Evolutionary conservation across 2,113 vertebrate species (phyloP), one percentile per base, ranked within the genome.

Genomic region (Petroica traversi): DNA sequence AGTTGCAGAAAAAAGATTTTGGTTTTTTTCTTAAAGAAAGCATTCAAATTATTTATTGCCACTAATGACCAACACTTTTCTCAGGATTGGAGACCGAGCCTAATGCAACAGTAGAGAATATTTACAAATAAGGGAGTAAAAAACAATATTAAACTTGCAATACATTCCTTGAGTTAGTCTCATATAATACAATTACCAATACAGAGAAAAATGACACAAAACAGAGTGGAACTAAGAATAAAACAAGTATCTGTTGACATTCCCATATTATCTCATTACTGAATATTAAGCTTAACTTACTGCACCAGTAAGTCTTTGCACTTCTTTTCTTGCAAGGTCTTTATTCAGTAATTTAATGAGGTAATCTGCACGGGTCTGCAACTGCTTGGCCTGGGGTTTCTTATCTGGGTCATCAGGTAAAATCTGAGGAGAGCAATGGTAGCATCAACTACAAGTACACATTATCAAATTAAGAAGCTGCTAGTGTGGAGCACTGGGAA

Each of bases 331-430:
- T 96, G 99, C 99, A 95, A 99, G 98, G 93, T 99, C 99, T 97
- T 98, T 99, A 98, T 98, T 99, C 73, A 99, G 98, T 96, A 99
- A 98, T 98, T 99, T 99, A 98, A 99, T 99, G 99, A 99, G 99
- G 99, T 99, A 99, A 98, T 99, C 99, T 69, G 99, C 99, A 97
- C 99, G 98, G 33, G 99, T 99, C 97, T 99, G 99, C 59, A 99
- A 98, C 95, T 99, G 99, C 94, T 99, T 99, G 16, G 99, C 99
- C 97, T 99, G 99, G 43, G 99, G 99, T 94, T 99, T 99, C 97
- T 99, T 99, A 98, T 99, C 99, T 69, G 99, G 99, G 97, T 99
- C 99, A 86, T 99, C 99, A 92, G 99, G 99, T 78, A 99, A 98
- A 95, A 99, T 99, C 99, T 99, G 97, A 94, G 94, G 67, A 91